Percentiles rank a stretch among this genome's conserved stretches.
phyloP scores from a whole-genome alignment of 30 jellyfish, hydroid and myxozoan genomes.

The Turritopsis rubra region DNA sequence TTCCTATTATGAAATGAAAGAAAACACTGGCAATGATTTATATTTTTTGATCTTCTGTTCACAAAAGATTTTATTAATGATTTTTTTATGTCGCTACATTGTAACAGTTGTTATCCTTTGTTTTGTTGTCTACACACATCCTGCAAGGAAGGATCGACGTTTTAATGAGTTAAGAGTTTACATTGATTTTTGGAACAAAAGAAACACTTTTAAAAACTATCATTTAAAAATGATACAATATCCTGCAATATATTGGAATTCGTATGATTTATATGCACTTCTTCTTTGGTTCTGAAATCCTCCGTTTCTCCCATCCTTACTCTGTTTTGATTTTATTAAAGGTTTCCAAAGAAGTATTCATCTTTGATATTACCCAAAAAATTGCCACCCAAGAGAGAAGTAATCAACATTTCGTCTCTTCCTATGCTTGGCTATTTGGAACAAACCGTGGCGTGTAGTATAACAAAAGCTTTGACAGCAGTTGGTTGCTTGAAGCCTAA shows the following conservation, averaged over 20 bases:
- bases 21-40: neutral
- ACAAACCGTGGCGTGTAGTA: slow-evolving; percentile 59
- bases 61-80: neutral
- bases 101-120: neutral
- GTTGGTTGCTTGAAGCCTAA: slow-evolving; percentile 89
- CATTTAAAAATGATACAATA: slow-evolving; percentile 1
- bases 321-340: neutral
- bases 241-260: neutral
- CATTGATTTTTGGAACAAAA: neutral
- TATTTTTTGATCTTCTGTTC: neutral
- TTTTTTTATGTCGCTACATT: neutral
- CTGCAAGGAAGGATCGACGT: neutral
- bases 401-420: slow-evolving; percentile 46
- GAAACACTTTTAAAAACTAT: neutral
- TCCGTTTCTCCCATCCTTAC: neutral
- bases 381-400: slow-evolving; percentile 84
- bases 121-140: neutral
- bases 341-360: slow-evolving; percentile 69
- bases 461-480: slow-evolving; percentile 73
- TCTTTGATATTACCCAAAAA: slow-evolving; percentile 54
- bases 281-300: neutral
- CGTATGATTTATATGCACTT: neutral
- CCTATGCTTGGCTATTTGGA: slow-evolving; percentile 97
- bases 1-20: neutral
- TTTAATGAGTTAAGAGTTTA: neutral